Base-by-base conservation (phyloP, 2,888 invertebrate species). In the Heliconius erato region DNA sequence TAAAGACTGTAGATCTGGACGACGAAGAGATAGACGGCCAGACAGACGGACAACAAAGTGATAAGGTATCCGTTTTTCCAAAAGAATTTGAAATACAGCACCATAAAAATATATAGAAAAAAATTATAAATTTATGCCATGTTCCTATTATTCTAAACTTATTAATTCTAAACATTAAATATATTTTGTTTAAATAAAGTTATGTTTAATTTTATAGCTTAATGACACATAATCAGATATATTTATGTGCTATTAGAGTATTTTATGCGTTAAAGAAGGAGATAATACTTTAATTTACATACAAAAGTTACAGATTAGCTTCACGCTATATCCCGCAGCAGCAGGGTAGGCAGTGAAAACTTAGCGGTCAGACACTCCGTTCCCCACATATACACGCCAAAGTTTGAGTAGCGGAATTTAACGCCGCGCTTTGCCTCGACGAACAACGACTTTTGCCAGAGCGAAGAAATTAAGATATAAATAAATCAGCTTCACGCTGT, bases 271-370 rank as follows among this genome's bases (percentile, higher is more conserved):
- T 84, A 79, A 81, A 72, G 77, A 80, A 80, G 79, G 78, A 77
- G 77, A 74, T 83, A 72, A 84, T 81, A 79, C 26, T 67, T 85
- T 71, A 63, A 84, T 85, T 85, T 84, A 81, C 84, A 85, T 85
- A 85, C 76, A 83, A 74, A 80, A 63, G 49, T 80, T 77, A 63
- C 9, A 35, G n/a, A 23, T 14, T 40, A 40, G 40, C 19, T 54
- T 54, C 54, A 54, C 19, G 19, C 23, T 19, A 7, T 2, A 19
- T 54, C 7, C 54, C 54, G 19, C 23, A 3, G 6, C 7, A 19
- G 19, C 19, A 54, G n/a, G n/a, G n/a, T 63, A 63, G 3, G 63
- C 11, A 54, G 7, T 7, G 3, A n/a, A 23, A n/a, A 63, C 1
- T 0, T 11, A 63, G 3, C n/a, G 12, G n/a, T 49, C 16, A 49